Base-by-base conservation (phyloP, 2,888 invertebrate species). In the Apantesis nais region DNA sequence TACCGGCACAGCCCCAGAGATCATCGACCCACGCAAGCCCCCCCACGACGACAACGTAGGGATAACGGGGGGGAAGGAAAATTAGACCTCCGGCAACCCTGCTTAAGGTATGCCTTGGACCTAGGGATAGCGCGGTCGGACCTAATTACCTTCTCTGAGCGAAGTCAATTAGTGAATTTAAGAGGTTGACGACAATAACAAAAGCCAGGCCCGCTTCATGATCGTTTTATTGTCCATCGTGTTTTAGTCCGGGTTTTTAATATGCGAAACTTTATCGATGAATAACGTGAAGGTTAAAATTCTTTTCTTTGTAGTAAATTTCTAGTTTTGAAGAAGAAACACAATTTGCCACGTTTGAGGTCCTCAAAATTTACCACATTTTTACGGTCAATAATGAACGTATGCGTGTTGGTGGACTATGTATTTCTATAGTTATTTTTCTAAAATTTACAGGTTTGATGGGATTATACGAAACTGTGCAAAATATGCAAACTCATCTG, bases 381-480 rank as follows among this genome's bases (percentile, higher is more conserved):
- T 8, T 39, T 39, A 39, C 39, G 39, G 39, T 39, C 34, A 39
- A 39, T 39, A 8, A 39, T 39, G 11, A 39, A 48, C 19, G 22
- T 7, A 52, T 52, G 52, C 52, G n/a, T n/a, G 52, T 52, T n/a
- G n/a, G 11, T 25, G 29, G 14, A 1, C 25, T 12, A 14, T 3
- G 58, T 16, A 25, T 58, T 58, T 58, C 14, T 29, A 11, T 1
- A n/a, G 14, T 34, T 65, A n/a, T n/a, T 31, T n/a, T 52, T 16
- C 55, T 34, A 14, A n/a, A 34, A 66, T 39, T 39, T 58, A 29
- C 77, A 94, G 94, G 90, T 55, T 80, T 95, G 70, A 87, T 93
- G 93, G 79, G 88, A 72, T 86, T 94, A 2, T 93, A 92, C 87
- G 80, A 90, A 71, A 93, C 93, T 0, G 93, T 95, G 0, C 90